phyloP scores from a whole-genome alignment of 2,888 invertebrate species.

The Ochropleura leucogaster region DNA sequence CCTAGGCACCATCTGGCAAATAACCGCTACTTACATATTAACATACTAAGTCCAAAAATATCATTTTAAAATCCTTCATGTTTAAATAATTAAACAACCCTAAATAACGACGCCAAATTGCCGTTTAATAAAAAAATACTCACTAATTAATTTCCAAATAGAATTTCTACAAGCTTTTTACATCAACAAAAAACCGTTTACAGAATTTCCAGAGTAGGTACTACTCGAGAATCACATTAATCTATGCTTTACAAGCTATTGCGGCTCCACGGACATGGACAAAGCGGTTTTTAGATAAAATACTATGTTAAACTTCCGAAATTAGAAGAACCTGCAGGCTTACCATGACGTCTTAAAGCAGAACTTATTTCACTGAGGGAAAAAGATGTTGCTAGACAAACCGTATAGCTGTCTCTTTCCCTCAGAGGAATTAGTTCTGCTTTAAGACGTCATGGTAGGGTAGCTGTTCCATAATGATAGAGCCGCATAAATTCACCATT shows the following conservation, averaged over 20 bases:
- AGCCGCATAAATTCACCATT: constrained; percentile 18
- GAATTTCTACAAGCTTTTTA: constrained; percentile 43
- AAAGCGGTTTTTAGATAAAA: background rate
- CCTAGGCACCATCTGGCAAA: constrained; percentile 61
- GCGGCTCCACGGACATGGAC: constrained; percentile 4
- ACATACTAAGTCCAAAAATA: constrained; percentile 34
- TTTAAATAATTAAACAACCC: constrained; percentile 9
- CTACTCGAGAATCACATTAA: constrained; percentile 43
- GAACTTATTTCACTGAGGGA: no score
- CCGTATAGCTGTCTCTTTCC: no score
- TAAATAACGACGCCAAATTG: constrained; percentile 6
- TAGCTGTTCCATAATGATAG: constrained; percentile 12
- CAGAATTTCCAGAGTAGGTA: constrained; percentile 12
- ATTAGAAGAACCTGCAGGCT: background rate
- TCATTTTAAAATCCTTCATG: background rate
- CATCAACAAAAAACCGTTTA: constrained; percentile 23
- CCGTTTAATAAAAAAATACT: constrained; percentile 22
- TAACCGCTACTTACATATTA: constrained; percentile 29
- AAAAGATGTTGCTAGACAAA: no score
- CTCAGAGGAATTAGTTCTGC: no score
- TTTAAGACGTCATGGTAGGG: no score
- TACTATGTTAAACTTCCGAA: background rate
- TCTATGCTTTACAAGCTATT: constrained; percentile 23
- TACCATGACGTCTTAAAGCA: no score
- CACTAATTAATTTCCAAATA: constrained; percentile 30